Evolutionary conservation across 1,140 invertebrate species (phyloP).

Genomic region (Polyergus mexicanus): DNA sequence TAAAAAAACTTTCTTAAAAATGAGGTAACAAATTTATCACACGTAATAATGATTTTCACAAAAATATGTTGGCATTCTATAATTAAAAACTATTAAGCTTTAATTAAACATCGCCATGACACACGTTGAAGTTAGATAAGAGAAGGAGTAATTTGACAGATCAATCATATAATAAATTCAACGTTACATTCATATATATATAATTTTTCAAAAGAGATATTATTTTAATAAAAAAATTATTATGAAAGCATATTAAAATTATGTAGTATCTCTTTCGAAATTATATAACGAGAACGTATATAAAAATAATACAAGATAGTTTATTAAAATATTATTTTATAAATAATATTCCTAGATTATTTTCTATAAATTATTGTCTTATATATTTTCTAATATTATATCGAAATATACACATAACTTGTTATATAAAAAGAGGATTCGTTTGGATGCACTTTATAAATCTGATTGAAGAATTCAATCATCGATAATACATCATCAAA

Average conservation of each 20-base stretch:
- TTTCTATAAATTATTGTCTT: not conserved
- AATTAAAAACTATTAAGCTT: not conserved
- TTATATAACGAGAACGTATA: too few relatives aligned
- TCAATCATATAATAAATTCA: not conserved
- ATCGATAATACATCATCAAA: not conserved
- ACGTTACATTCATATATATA: not conserved
- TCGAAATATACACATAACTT: not conserved
- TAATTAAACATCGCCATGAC: not conserved
- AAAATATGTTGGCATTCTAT: too few relatives aligned
- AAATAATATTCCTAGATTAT: not conserved
- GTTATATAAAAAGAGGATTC: not conserved
- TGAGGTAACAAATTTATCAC: too few relatives aligned
- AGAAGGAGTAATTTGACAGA: not conserved
- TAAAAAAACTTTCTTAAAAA: not conserved
- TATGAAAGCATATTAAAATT: not conserved
- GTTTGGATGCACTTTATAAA: not conserved
- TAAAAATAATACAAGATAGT: not conserved
- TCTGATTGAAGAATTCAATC: not conserved
- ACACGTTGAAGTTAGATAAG: not conserved
- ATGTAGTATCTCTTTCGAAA: too few relatives aligned
- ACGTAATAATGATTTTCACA: too few relatives aligned
- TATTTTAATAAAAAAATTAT: conserved; percentile 1
- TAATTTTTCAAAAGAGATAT: not conserved
- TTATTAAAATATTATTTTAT: not conserved
- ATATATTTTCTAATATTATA: not conserved